Conservation (phyloP, 2,113 vertebrate species). For the Diphyllodes magnificus region DNA sequence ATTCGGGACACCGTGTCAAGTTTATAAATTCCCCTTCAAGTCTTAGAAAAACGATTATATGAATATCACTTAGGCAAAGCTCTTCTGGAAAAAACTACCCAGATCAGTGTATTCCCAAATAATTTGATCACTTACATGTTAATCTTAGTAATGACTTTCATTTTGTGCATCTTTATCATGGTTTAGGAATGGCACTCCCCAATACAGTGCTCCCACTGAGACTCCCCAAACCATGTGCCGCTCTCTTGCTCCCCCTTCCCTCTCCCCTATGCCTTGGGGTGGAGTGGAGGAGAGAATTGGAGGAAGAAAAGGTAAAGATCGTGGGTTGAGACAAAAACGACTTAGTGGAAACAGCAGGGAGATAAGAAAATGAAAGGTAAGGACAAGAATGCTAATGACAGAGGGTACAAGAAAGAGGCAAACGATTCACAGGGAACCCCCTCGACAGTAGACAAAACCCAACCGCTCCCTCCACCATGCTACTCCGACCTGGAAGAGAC, state of each 20-base stretch:
- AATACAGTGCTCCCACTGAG: background rate
- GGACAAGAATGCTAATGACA: background rate
- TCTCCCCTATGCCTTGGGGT: background rate
- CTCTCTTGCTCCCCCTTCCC: fast-evolving
- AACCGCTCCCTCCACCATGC: fast-evolving
- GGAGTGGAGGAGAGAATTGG: background rate
- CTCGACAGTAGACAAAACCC: fast-evolving
- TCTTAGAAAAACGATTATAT: background rate
- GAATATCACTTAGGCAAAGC: background rate
- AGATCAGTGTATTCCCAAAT: background rate
- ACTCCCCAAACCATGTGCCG: background rate
- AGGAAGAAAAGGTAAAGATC: background rate
- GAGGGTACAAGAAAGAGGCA: background rate
- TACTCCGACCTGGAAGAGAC: background rate
- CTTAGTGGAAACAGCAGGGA: background rate
- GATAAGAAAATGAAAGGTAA: background rate
- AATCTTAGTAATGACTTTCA: background rate
- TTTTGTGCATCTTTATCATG: background rate
- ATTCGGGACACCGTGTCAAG: background rate
- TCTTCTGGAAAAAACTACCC: background rate
- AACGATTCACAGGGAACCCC: fast-evolving
- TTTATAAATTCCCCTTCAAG: background rate
- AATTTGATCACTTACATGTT: background rate
- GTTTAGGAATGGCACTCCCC: background rate
- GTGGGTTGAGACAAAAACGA: background rate